Evolutionary conservation across 2,113 vertebrate species (phyloP), one percentile per base, ranked within the genome.

Genomic region (Phylloscopus trochilus): DNA sequence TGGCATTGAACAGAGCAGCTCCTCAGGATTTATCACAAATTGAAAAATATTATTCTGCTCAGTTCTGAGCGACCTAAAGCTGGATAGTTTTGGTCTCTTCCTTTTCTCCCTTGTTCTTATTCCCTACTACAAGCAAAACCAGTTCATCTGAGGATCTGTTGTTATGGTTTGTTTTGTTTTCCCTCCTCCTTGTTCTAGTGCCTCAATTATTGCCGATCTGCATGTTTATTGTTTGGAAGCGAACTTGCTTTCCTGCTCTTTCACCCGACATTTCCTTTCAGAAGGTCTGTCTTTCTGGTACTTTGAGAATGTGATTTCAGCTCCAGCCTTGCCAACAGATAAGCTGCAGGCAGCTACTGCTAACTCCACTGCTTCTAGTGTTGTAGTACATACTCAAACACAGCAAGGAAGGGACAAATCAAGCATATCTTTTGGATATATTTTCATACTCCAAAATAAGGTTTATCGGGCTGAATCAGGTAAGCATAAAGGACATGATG

Each of bases 251-350:
- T 96, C 93, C 95, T 97, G 95, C 85, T 90, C 72, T 97, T 96
- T 97, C 92, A 97, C 46, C 26, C 7, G 0, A 73, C 49, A 47
- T 62, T 95, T 94, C 90, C 89, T 87, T 92, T 92, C 81, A 72
- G 66, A 82, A 68, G 75, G 85, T 95, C 93, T 96, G 70, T 96
- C 90, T 93, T 94, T 95, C 94, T 97, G 97, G 96, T 96, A 91
- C 93, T 95, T 91, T 37, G 64, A 83, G 88, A 93, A 96, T 87
- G 90, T 94, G 95, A 96, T 95, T 94, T 93, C 92, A 93, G 67
- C 73, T 70, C 90, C 75, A 73, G 94, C 77, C 64, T 27, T 88
- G 91, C 90, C 85, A 95, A 27, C 31, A 77, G 75, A 95, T 67
- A 96, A 87, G 69, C 75, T 94, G 92, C 95, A 96, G 91, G 96